phyloP scores from a whole-genome alignment of 2,113 vertebrate genomes.

The Ctenodactylus gundi region DNA sequence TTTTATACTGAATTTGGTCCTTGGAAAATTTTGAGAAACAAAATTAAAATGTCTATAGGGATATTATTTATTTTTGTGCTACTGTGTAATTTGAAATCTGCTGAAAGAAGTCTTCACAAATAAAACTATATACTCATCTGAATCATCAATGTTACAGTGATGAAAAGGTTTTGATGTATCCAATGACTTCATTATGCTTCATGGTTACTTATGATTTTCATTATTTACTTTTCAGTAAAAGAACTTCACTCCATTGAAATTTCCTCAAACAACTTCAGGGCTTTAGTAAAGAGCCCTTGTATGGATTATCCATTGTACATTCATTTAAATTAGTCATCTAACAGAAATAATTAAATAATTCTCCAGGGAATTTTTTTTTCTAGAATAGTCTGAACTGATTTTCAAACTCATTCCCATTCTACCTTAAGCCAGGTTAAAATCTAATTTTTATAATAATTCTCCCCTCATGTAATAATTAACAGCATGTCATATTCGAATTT shows the following conservation, averaged over 20 bases:
- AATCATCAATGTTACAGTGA: background rate
- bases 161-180: background rate
- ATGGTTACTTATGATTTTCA: slow-evolving; percentile 56
- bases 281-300: slow-evolving; percentile 78
- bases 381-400: slow-evolving; percentile 67
- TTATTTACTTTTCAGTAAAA: slow-evolving; percentile 60
- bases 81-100: background rate
- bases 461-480: background rate
- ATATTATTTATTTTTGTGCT: background rate
- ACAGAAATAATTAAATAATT: slow-evolving; percentile 71
- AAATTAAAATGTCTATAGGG: background rate
- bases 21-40: background rate
- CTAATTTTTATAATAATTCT: background rate
- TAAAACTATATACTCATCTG: background rate
- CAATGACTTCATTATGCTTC: slow-evolving; percentile 8
- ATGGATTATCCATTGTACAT: slow-evolving; percentile 78
- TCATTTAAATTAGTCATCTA: slow-evolving; percentile 77
- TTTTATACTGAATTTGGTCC: background rate
- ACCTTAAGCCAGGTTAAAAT: slow-evolving; percentile 9
- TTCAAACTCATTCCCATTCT: background rate
- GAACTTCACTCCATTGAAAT: slow-evolving; percentile 69
- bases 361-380: slow-evolving; percentile 71
- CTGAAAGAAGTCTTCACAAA: background rate
- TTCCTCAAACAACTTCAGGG: slow-evolving; percentile 62
- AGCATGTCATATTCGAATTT: background rate